Percentiles rank a stretch among this genome's conserved stretches.
These are phyloP conservation scores for Paracanthobrama guichenoti DNA, from an alignment of 2,113 vertebrate genomes.

Conservation along the genomic window DNA sequence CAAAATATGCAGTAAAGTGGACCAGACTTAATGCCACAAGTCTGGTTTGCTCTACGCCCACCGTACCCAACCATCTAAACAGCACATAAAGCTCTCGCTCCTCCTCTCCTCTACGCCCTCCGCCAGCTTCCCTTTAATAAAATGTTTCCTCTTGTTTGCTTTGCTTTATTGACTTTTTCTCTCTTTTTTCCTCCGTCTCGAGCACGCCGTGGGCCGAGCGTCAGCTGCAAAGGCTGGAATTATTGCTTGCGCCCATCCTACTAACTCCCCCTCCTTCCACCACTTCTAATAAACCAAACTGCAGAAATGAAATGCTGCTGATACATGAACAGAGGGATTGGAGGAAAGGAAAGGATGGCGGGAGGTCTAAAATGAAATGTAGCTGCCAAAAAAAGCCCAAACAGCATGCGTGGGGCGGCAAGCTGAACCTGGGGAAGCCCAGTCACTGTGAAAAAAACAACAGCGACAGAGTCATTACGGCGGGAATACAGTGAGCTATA, in stretches of 20 bases:
- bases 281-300: conserved; percentile 52
- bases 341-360: conserved; percentile 28
- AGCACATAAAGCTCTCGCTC: conserved; percentile 36
- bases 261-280: conserved; percentile 8
- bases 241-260: conserved; percentile 47
- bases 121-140: conserved; percentile 60
- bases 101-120: conserved; percentile 31
- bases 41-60: conserved; percentile 33
- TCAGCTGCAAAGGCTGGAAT: conserved; percentile 51
- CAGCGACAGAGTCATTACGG: conserved; percentile 14
- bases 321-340: conserved; percentile 37
- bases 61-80: conserved; percentile 1
- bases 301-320: conserved; percentile 49
- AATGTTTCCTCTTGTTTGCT: conserved; percentile 60
- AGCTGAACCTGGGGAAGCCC: conserved; percentile 17
- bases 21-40: background rate
- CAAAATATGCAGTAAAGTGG: conserved; percentile 9
- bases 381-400: conserved; percentile 45
- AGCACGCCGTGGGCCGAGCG: conserved; percentile 32
- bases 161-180: conserved; percentile 58
- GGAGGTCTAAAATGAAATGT: conserved; percentile 49
- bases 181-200: conserved; percentile 39
- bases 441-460: background rate
- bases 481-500: conserved; percentile 22
- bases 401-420: background rate